Base-by-base conservation (phyloP, 1,140 invertebrate genomes). In the Pararge aegeria region DNA sequence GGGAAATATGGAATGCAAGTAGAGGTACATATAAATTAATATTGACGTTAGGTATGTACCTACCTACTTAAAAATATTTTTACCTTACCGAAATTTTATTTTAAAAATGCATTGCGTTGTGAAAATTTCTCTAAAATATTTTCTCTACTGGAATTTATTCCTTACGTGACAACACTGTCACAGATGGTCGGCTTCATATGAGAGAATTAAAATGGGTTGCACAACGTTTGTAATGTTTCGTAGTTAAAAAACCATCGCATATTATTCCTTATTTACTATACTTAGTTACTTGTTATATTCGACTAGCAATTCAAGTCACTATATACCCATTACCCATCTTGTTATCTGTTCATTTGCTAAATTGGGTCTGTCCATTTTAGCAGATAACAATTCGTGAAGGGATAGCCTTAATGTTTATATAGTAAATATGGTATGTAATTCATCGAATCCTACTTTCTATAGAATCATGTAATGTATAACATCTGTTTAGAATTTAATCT, bases 121-220 rank as follows among this genome's bases (percentile, higher is more conserved):
- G 34, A 29, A 42, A 58, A 42, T 20, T 40, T 16, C 21, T 38
- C 30, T 16, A 21, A 24, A 37, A 51, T 20, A 50, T 42, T 37
- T 38, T 50, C 48, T 49, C 48, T 7, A 42, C 19, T 27, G 27
- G 16, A 57, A 48, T 19, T 12, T 20, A n/a, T 57, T 57, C 20
- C 55, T 57, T 38, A 58, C 37, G 48, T 50, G 48, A 51, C 55
- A 58, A 40, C 46, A 42, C 46, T 49, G 51, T 37, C 51, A 38
- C 20, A 40, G 51, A 54, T 40, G 37, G 48, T 30, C 16, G 38
- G 27, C 37, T 55, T 55, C 24, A 27, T 46, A 46, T 40, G 46
- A 46, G 54, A 42, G 30, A 55, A 46, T 46, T 46, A 55, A 46
- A 55, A 55, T 20, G 42, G 42, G 24, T 20, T 50, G n/a, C 44